Evolutionary conservation across 2,113 vertebrate species (phyloP).

Genomic region (Malurus elegans): DNA sequence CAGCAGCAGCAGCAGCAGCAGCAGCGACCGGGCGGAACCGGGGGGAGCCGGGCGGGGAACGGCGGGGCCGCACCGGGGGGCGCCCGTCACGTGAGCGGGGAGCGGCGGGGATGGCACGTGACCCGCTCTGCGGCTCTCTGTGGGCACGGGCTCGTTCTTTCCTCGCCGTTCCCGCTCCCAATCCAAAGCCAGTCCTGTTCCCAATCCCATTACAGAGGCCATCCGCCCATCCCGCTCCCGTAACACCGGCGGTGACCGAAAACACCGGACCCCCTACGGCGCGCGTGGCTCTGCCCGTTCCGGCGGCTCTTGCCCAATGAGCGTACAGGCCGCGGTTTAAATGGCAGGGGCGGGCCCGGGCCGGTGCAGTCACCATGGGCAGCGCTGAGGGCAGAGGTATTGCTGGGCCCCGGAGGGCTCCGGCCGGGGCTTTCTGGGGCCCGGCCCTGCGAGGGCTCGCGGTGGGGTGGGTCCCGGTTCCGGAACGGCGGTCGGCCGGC

Average conservation of each 20-base stretch:
- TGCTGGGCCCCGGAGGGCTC: not conserved
- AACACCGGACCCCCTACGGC: fast-evolving
- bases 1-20: too few relatives aligned
- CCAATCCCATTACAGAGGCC: not conserved
- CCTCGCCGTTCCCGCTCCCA: not conserved
- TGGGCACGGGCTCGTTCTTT: fast-evolving
- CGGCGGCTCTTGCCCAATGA: not conserved
- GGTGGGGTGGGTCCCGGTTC: fast-evolving
- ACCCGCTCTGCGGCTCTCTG: not conserved
- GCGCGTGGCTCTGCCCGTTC: not conserved
- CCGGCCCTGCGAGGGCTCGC: fast-evolving
- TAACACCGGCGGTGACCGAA: fast-evolving
- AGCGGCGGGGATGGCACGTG: not conserved
- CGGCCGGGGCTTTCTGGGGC: fast-evolving
- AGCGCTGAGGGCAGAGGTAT: slow-evolving; percentile 15
- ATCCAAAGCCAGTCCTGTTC: fast-evolving
- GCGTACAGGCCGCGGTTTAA: not conserved
- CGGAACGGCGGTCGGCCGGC: too few relatives aligned
- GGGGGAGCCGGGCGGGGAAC: too few relatives aligned
- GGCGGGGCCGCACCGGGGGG: not conserved
- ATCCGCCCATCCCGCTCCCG: not conserved
- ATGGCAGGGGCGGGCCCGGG: fast-evolving
- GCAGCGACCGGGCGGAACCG: too few relatives aligned
- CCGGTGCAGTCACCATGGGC: not conserved
- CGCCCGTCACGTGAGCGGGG: not conserved